Conservation (phyloP, 1,140 invertebrate genomes). For the Eurosta solidaginis region DNA sequence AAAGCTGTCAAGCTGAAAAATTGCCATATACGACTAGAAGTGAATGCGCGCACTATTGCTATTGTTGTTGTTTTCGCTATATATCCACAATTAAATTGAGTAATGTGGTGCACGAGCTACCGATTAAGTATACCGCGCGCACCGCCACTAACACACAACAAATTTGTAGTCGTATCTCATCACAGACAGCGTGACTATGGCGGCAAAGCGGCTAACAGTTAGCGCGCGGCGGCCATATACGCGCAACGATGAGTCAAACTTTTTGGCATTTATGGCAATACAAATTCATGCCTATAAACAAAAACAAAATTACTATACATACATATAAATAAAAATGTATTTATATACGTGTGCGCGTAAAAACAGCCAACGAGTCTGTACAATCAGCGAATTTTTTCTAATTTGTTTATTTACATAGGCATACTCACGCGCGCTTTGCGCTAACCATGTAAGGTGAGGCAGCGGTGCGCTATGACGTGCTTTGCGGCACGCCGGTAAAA, state of each 20-base stretch:
- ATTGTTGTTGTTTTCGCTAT: neutral
- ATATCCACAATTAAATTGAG: neutral
- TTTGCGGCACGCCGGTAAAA: too few relatives aligned
- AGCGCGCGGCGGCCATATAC: neutral
- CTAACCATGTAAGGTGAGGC: neutral
- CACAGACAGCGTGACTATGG: slow-evolving; percentile 16
- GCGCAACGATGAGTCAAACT: slow-evolving; percentile 14
- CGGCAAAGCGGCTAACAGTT: neutral
- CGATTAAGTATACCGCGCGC: neutral
- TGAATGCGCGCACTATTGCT: neutral
- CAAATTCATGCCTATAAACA: neutral
- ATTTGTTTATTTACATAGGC: slow-evolving; percentile 26
- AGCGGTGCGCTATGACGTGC: too few relatives aligned
- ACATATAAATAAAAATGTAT: neutral
- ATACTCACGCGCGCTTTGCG: neutral
- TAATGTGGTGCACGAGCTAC: neutral
- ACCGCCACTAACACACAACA: neutral
- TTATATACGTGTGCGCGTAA: neutral
- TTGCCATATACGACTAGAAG: neutral
- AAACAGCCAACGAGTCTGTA: slow-evolving; percentile 4
- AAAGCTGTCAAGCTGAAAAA: slow-evolving; percentile 20
- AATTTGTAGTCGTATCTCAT: neutral
- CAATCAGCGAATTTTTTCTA: neutral
- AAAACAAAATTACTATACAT: too few relatives aligned
- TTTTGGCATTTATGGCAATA: neutral